Evolutionary conservation across 2,888 invertebrate genomes (phyloP).

Genomic region (Ptychoptera contaminata): DNA sequence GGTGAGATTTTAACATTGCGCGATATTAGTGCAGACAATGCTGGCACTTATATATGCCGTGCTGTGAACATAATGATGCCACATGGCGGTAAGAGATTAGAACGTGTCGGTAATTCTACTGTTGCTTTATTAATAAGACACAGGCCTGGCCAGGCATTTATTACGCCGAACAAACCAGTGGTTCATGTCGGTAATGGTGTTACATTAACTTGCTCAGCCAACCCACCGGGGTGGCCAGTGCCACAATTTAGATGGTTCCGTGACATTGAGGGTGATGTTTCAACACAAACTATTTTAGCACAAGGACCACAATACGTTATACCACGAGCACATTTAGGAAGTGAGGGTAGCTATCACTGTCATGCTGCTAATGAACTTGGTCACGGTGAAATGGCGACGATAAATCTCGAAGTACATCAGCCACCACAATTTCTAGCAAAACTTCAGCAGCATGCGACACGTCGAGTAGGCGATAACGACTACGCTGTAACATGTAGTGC

Average conservation of each 20-base stretch:
- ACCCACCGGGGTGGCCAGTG: conserved; percentile 84
- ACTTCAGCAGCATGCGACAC: conserved; percentile 66
- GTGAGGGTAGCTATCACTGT: conserved; percentile 80
- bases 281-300: conserved; percentile 50
- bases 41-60: conserved; percentile 78
- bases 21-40: conserved; percentile 66
- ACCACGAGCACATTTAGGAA: conserved; percentile 65
- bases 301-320: conserved; percentile 74
- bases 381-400: conserved; percentile 69
- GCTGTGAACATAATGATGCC: conserved; percentile 74
- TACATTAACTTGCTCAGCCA: conserved; percentile 70
- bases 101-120: conserved; percentile 64
- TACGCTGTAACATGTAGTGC: conserved; percentile 73
- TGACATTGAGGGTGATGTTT: conserved; percentile 46
- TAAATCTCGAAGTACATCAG: conserved; percentile 73
- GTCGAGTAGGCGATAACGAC: conserved; percentile 60
- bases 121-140: conserved; percentile 73
- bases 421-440: conserved; percentile 73
- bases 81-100: conserved; percentile 50
- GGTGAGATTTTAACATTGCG: conserved; percentile 60
- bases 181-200: conserved; percentile 72
- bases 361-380: conserved; percentile 83
- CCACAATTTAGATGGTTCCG: conserved; percentile 84
- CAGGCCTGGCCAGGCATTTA: conserved; percentile 67
- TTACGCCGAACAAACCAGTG: conserved; percentile 69